A percentile compares a stretch with the other conserved stretches of the same genome.
phyloP scores from a whole-genome alignment of 1,140 invertebrate genomes.

The Dryas iulia region DNA sequence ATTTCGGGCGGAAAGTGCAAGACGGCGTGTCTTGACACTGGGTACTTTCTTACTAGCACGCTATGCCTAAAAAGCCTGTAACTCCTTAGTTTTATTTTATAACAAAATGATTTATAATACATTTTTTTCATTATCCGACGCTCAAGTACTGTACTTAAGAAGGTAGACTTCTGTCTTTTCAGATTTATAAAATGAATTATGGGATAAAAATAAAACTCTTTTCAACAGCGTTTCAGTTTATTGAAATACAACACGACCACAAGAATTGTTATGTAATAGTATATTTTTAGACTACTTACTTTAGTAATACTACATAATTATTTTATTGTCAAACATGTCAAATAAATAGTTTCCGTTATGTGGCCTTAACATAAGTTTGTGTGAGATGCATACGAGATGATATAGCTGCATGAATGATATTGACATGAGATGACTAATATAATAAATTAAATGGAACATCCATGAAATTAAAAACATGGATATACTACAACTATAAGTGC shows the following conservation, averaged over 20 bases:
- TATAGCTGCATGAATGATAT: not conserved
- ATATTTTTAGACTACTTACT: constrained; percentile 33
- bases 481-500: constrained; percentile 11
- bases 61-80: too few species aligned
- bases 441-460: not conserved
- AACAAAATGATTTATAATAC: too few species aligned
- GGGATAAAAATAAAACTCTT: constrained; percentile 21
- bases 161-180: too few species aligned
- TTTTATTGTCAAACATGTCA: constrained; percentile 42
- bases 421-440: constrained; percentile 1
- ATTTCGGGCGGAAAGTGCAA: too few species aligned
- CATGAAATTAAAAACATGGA: not conserved
- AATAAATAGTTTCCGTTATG: constrained; percentile 15
- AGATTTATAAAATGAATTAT: not conserved
- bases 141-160: too few species aligned
- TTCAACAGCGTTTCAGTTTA: constrained; percentile 53
- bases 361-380: not conserved
- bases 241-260: constrained; percentile 60
- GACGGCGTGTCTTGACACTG: too few species aligned
- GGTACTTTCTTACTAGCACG: too few species aligned
- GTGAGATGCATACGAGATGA: constrained; percentile 25
- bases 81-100: too few species aligned
- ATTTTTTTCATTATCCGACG: too few species aligned
- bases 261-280: constrained; percentile 38
- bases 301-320: constrained; percentile 40